Conservation (phyloP, 2,113 vertebrate species). For the Chaetorhynchus papuensis region DNA sequence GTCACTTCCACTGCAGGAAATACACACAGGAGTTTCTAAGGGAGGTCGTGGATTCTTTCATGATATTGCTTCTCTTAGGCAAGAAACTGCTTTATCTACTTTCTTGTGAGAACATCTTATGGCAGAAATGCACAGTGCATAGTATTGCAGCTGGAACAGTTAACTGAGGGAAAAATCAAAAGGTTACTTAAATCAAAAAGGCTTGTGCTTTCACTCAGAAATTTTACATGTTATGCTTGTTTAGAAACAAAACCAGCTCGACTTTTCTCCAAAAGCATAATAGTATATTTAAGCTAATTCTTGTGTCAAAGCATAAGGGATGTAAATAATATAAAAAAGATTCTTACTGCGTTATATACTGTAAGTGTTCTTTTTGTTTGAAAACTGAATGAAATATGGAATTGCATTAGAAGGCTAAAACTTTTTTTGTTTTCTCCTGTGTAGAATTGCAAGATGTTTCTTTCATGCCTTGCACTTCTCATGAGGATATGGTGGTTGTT, state of each 20-base stretch:
- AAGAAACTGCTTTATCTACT: background rate
- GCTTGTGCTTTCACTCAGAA: background rate
- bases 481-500: background rate
- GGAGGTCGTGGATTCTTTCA: background rate
- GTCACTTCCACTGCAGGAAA: background rate
- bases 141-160: background rate
- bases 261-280: background rate
- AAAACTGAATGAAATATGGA: background rate
- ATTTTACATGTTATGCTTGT: rapidly evolving
- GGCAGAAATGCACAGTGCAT: background rate
- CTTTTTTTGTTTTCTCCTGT: background rate
- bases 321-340: background rate
- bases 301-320: background rate
- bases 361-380: background rate
- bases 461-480: background rate
- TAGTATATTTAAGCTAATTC: background rate
- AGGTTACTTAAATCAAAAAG: background rate
- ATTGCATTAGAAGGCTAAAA: background rate
- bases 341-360: background rate
- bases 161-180: background rate
- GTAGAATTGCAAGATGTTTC: background rate
- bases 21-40: background rate
- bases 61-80: background rate
- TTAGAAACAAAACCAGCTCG: background rate
- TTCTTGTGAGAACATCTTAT: rapidly evolving